Percentiles rank a stretch among this genome's conserved stretches.
Conservation (phyloP, 2,797 vertebrate species). For the Anniella stebbinsi region DNA sequence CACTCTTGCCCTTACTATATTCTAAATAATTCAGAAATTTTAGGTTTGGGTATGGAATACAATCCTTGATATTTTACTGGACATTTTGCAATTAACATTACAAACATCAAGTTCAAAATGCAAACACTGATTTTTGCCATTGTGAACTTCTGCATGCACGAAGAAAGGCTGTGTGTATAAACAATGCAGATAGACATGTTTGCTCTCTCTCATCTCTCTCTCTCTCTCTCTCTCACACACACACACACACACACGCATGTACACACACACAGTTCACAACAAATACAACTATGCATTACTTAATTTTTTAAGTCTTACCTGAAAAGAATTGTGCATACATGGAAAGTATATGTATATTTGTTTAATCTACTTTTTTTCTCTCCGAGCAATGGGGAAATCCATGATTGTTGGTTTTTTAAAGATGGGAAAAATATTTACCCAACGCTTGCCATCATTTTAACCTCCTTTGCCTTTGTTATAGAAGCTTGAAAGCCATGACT, state of each 20-base stretch:
- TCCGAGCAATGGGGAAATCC: background rate
- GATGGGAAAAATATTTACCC: background rate
- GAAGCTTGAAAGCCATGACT: background rate
- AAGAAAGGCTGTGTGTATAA: background rate
- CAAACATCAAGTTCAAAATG: background rate
- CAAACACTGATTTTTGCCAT: background rate
- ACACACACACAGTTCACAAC: background rate
- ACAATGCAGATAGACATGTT: background rate
- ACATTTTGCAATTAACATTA: background rate
- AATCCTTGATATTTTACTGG: background rate
- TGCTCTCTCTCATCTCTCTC: background rate
- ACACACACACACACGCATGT: too few relatives aligned
- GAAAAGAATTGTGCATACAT: background rate
- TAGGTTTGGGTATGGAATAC: background rate
- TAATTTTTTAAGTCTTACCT: background rate
- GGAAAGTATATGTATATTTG: background rate
- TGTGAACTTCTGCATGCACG: too few relatives aligned
- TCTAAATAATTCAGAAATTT: background rate
- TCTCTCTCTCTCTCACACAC: background rate
- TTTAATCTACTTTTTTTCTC: background rate
- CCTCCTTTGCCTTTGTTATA: constrained; percentile 17
- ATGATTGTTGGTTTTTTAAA: background rate
- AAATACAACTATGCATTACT: background rate
- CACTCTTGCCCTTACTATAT: background rate
- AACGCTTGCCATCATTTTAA: constrained; percentile 18